A percentile compares a stretch with the other conserved stretches of the same genome.
Evolutionary conservation across 2,113 vertebrate species (phyloP).

Genomic region (Panurus biarmicus): DNA sequence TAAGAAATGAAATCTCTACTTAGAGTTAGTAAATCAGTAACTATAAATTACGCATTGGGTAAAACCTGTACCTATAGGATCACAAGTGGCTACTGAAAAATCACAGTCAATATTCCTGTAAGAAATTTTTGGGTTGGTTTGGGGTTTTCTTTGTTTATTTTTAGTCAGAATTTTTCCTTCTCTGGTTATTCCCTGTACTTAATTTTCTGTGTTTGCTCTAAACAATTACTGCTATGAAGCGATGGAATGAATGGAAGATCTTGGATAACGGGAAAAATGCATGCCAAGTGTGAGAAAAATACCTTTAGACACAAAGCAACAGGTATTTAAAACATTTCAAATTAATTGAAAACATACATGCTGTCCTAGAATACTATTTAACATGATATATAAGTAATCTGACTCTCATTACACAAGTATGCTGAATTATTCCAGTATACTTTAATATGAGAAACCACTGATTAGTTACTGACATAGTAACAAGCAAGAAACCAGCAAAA

Average conservation of each 20-base stretch:
- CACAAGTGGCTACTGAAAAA: not conserved
- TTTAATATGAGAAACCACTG: not conserved
- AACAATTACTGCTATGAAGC: not conserved
- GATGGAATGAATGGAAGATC: not conserved
- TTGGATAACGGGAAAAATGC: not conserved
- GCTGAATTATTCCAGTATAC: not conserved
- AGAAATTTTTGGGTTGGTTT: not conserved
- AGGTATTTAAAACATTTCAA: not conserved
- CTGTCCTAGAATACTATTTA: not conserved
- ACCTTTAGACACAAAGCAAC: not conserved
- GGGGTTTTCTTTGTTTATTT: not conserved
- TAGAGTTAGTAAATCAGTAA: not conserved
- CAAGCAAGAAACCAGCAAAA: not conserved
- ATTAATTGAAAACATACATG: not conserved
- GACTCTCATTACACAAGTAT: not conserved
- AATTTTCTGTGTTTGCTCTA: not conserved
- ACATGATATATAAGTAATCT: not conserved
- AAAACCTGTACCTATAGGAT: not conserved
- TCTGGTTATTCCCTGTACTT: not conserved
- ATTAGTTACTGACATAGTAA: not conserved
- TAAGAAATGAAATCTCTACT: not conserved
- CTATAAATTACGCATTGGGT: not conserved
- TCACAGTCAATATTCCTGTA: not conserved
- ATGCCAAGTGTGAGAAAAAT: not conserved
- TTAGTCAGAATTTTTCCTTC: not conserved